A percentile compares a stretch with the other conserved stretches of the same genome.
These are phyloP conservation scores for Puma concolor DNA, from an alignment of 2,113 vertebrate genomes.

Conservation along the genomic window DNA sequence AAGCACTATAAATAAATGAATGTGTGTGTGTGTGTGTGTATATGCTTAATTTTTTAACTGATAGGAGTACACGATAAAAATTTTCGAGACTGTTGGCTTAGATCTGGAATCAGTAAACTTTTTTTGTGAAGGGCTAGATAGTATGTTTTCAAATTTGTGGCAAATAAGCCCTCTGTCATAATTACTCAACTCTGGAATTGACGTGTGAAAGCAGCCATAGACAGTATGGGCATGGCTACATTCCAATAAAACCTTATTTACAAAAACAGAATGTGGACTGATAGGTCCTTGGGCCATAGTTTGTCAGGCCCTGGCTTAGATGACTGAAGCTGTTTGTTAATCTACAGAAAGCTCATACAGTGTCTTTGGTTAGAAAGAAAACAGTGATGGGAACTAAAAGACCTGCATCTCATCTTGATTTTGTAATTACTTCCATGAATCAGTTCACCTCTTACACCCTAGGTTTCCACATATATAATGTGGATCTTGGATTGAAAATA, in stretches of 20 bases:
- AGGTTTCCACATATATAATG: neutral
- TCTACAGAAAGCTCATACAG: neutral
- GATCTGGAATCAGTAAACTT: neutral
- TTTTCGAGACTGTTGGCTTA: neutral
- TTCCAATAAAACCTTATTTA: slow-evolving; percentile 34
- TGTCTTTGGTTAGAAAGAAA: neutral
- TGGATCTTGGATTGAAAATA: neutral
- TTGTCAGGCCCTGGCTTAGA: neutral
- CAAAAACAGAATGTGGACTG: neutral
- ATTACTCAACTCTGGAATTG: neutral
- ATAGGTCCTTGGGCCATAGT: neutral
- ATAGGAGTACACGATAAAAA: neutral
- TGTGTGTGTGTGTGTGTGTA: neutral
- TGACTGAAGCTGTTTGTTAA: neutral
- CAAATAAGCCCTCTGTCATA: neutral
- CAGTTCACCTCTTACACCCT: neutral
- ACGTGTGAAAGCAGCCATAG: neutral
- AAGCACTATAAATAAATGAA: neutral
- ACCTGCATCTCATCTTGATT: neutral
- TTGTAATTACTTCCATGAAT: neutral
- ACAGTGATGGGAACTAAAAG: neutral
- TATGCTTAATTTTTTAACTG: neutral
- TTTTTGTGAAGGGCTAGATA: neutral
- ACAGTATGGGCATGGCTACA: neutral
- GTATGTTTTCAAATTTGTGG: slow-evolving; percentile 2